Percentiles rank a stretch among this genome's conserved stretches.
phyloP scores from a whole-genome alignment of 2,797 vertebrate species.

The Buphagus erythrorhynchus region DNA sequence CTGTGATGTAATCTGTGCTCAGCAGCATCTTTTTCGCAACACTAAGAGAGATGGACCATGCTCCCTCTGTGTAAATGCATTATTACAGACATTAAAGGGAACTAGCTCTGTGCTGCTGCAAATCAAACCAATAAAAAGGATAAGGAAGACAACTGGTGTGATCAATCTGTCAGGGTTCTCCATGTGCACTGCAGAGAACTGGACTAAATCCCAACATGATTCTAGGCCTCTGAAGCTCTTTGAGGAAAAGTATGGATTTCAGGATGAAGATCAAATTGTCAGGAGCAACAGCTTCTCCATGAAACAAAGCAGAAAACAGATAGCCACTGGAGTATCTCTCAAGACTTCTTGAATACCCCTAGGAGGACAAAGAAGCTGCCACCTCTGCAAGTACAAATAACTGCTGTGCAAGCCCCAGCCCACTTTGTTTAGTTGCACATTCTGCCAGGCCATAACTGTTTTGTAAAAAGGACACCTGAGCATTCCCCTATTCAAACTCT shows the following conservation, averaged over 20 bases:
- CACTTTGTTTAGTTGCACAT: background rate
- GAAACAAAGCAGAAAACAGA: background rate
- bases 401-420: background rate
- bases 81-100: background rate
- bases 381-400: background rate
- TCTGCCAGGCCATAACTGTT: background rate
- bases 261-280: background rate
- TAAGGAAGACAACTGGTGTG: background rate
- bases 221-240: background rate
- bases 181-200: background rate
- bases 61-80: background rate
- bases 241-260: background rate
- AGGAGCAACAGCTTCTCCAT: background rate
- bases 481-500: background rate
- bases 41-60: accelerated
- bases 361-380: background rate
- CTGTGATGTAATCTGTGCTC: background rate
- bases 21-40: background rate
- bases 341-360: background rate
- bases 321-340: background rate
- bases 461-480: background rate
- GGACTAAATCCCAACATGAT: background rate
- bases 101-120: background rate
- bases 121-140: background rate
- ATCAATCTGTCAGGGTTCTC: background rate